These are phyloP conservation scores for Rhinolophus ferrumequinum DNA, from an alignment of 2,113 vertebrate species.

Conservation along the genomic window DNA sequence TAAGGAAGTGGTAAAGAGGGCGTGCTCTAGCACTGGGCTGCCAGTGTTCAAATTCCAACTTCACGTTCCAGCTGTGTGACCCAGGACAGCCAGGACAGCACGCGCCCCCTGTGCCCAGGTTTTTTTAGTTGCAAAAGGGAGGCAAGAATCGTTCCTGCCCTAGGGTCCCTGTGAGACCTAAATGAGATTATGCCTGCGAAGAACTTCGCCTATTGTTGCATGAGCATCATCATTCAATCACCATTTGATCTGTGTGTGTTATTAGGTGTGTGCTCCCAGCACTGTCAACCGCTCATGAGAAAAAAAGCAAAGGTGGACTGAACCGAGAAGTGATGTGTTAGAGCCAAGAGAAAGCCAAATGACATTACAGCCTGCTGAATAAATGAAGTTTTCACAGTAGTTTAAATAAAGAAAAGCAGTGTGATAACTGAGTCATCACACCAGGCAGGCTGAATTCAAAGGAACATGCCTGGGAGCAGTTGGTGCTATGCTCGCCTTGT, in stretches of 20 bases:
- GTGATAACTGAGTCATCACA: neutral
- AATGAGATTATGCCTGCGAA: neutral
- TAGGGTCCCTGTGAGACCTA: neutral
- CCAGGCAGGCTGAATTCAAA: neutral
- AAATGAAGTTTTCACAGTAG: neutral
- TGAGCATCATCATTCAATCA: neutral
- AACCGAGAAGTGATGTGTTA: neutral
- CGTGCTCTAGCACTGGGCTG: accelerated
- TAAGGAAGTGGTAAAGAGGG: neutral
- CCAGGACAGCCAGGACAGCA: neutral
- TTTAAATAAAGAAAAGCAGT: conserved; percentile 52
- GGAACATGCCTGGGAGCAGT: neutral
- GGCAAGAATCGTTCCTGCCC: neutral
- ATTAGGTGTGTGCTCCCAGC: neutral
- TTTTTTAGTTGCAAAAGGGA: neutral
- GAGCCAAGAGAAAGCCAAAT: neutral
- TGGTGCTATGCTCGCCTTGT: neutral
- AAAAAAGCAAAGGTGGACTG: neutral
- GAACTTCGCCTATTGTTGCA: neutral
- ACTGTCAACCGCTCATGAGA: neutral
- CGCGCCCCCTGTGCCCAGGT: neutral
- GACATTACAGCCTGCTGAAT: neutral
- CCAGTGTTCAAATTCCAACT: neutral
- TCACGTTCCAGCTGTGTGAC: neutral
- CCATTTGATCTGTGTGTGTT: neutral